Base-by-base conservation (phyloP, 2,888 invertebrate species). In the Caenorhabditis parvicauda region DNA sequence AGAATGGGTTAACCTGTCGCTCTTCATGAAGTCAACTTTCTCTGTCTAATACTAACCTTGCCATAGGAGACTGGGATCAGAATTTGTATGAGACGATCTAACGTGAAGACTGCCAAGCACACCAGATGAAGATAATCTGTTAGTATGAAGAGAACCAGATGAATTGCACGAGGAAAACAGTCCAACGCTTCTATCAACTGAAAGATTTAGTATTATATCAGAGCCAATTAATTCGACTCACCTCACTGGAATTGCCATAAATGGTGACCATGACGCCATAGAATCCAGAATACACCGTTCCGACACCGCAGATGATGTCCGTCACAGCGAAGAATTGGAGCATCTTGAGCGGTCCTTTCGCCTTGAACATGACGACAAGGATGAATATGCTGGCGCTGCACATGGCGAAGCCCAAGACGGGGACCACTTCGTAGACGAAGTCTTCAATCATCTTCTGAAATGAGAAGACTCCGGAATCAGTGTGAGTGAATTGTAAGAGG, bases 401-500 rank as follows among this genome's bases (percentile, higher is more conserved):
- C 35, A 62, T 59, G 9, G 58, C 58, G 46, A 70, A 67, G n/a
- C 69, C 72, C 21, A 72, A 35, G 1, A 72, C 66, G 9, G 72
- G 72, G 0, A 72, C 55, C 3, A 69, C 37, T 55, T 72, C 69
- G 52, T 64, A 69, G 25, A 72, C 28, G 5, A 72, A 50, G 44
- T 72, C 72, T 49, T 69, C 69, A 37, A 69, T n/a, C 72, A 72
- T 72, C 35, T 57, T 54, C 63, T 63, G 55, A 55, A 63, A 48
- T 17, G n/a, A n/a, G n/a, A n/a, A n/a, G n/a, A n/a, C n/a, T n/a
- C n/a, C n/a, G n/a, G n/a, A n/a, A n/a, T n/a, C n/a, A n/a, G n/a
- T n/a, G n/a, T n/a, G n/a, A n/a, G n/a, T n/a, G n/a, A n/a, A n/a
- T n/a, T n/a, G n/a, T n/a, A n/a, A n/a, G n/a, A n/a, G n/a, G n/a